Conservation (phyloP, 2,888 invertebrate species). For the Eurytoma adleriae region DNA sequence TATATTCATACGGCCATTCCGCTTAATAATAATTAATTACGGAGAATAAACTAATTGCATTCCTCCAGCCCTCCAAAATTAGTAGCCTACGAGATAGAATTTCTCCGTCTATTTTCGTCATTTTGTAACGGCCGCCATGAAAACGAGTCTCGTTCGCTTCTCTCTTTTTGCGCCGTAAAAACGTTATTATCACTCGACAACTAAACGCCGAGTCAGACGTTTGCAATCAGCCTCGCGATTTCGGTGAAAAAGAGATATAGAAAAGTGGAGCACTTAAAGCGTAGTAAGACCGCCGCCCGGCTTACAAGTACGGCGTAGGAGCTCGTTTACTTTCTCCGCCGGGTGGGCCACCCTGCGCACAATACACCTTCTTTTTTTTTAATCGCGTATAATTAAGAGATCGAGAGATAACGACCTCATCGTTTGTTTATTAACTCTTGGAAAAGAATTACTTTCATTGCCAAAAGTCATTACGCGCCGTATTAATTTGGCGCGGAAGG, state of each 20-base stretch:
- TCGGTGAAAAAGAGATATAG: constrained; percentile 6
- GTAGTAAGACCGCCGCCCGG: neutral
- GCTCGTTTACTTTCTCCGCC: constrained; percentile 11
- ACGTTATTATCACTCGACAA: neutral
- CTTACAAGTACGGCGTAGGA: neutral
- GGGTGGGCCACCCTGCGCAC: too few species aligned
- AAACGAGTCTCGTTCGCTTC: neutral
- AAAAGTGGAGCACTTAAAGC: neutral
- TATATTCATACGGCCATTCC: neutral
- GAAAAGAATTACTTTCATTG: too few species aligned
- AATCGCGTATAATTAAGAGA: constrained; percentile 5
- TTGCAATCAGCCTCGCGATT: neutral
- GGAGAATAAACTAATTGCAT: neutral
- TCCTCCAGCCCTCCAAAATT: neutral
- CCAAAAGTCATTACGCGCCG: too few species aligned
- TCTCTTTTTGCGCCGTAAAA: neutral
- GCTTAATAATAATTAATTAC: neutral
- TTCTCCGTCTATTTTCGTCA: neutral
- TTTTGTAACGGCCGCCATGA: neutral
- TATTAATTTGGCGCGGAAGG: too few species aligned
- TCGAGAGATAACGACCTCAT: neutral
- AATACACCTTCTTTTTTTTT: too few species aligned
- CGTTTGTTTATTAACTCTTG: too few species aligned
- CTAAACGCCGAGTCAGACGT: neutral
- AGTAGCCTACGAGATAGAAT: neutral